Conservation (phyloP, 2,888 invertebrate species). For the Sceliomorpha sp. region DNA sequence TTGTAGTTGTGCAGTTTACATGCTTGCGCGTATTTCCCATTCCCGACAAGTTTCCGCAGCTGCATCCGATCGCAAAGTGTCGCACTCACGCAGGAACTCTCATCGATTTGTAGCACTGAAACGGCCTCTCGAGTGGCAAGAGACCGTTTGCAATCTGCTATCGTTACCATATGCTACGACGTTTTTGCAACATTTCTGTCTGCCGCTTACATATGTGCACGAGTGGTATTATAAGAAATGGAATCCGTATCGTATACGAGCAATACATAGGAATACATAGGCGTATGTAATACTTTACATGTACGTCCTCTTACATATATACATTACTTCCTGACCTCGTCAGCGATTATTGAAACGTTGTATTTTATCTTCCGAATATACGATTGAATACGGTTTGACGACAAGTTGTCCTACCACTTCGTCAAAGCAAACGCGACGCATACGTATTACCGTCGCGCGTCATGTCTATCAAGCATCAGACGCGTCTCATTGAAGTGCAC, state of each 20-base stretch:
- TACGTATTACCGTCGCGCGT: not conserved
- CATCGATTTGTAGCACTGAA: slow-evolving; percentile 12
- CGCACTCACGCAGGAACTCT: slow-evolving; percentile 14
- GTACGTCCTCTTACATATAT: not conserved
- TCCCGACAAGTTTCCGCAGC: slow-evolving; percentile 14
- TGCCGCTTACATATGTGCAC: not conserved
- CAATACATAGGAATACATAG: not conserved
- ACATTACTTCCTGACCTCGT: slow-evolving; percentile 3
- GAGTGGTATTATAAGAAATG: not conserved
- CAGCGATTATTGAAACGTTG: slow-evolving; percentile 12
- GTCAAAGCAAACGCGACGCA: slow-evolving; percentile 1
- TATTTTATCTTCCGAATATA: slow-evolving; percentile 12
- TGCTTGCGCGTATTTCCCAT: slow-evolving; percentile 7
- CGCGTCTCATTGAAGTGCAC: slow-evolving; percentile 2
- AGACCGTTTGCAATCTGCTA: slow-evolving; percentile 4
- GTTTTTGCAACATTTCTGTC: slow-evolving; percentile 11
- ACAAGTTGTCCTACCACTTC: slow-evolving; percentile 4
- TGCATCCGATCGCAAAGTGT: slow-evolving; percentile 25
- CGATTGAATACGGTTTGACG: not conserved
- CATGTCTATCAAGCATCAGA: not conserved
- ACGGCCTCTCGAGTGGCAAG: slow-evolving; percentile 10
- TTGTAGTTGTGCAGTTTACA: slow-evolving; percentile 5
- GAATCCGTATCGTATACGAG: not conserved
- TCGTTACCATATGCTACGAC: slow-evolving; percentile 9
- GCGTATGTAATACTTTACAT: not conserved